Evolutionary conservation across 2,888 invertebrate species (phyloP).

Genomic region (Drosophila rubida): DNA sequence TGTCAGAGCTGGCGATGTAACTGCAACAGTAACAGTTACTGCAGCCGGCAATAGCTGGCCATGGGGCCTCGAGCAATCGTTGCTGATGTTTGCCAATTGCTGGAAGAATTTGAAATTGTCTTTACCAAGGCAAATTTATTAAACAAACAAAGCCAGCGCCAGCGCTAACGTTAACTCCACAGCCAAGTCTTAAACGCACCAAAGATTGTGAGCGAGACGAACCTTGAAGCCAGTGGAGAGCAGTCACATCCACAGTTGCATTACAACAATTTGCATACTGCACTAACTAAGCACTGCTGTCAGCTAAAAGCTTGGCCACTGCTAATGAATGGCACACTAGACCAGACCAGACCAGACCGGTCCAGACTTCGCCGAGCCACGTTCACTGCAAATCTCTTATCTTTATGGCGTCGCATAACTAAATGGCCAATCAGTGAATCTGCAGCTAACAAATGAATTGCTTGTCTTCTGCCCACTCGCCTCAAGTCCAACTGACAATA

Average conservation of each 20-base stretch:
- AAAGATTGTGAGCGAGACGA: conserved; percentile 43
- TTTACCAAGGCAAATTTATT: conserved; percentile 71
- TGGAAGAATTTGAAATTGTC: conserved; percentile 77
- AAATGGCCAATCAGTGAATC: conserved; percentile 67
- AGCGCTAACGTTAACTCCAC: conserved; percentile 40
- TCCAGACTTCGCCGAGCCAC: conserved; percentile 14
- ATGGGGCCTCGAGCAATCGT: conserved; percentile 38
- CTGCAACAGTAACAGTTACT: conserved; percentile 30
- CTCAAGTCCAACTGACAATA: not conserved
- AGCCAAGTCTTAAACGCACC: conserved; percentile 36
- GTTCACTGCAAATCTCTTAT: conserved; percentile 45
- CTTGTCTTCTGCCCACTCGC: not conserved
- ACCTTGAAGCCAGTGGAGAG: conserved; percentile 35
- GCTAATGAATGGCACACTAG: conserved; percentile 60
- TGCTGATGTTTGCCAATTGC: conserved; percentile 71
- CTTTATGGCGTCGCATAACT: conserved; percentile 71
- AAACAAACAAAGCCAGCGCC: conserved; percentile 64
- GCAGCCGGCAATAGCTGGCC: conserved; percentile 37
- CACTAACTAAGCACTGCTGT: conserved; percentile 62
- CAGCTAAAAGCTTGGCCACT: conserved; percentile 48
- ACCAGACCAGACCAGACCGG: not conserved
- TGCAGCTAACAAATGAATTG: conserved; percentile 58
- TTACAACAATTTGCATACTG: conserved; percentile 61
- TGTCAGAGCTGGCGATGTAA: conserved; percentile 40
- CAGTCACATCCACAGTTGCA: conserved; percentile 11